phyloP scores from a whole-genome alignment of 2,113 vertebrate species.

The Synodontis membranacea region DNA sequence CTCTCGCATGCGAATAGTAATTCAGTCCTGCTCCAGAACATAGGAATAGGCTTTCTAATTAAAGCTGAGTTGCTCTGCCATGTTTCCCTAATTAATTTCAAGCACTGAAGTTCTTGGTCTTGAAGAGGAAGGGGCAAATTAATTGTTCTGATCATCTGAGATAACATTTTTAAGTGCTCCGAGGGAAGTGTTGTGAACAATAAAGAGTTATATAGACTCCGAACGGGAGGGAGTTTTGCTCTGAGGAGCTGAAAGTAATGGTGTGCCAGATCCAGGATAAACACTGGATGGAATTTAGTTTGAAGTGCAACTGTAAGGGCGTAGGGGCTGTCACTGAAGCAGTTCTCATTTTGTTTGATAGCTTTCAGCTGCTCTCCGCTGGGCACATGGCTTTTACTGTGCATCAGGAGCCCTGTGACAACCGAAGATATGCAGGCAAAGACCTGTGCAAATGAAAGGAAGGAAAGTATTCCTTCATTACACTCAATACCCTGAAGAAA shows the following conservation, averaged over 20 bases:
- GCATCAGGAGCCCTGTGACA: constrained; percentile 15
- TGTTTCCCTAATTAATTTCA: constrained; percentile 59
- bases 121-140: constrained; percentile 46
- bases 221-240: constrained; percentile 11
- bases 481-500: background rate
- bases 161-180: constrained; percentile 46
- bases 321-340: constrained; percentile 28
- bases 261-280: constrained; percentile 8
- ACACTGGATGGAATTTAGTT: constrained; percentile 24
- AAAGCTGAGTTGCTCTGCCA: constrained; percentile 51
- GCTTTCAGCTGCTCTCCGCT: constrained; percentile 45
- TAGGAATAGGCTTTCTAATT: constrained; percentile 55
- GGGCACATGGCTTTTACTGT: constrained; percentile 35
- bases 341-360: constrained; percentile 47
- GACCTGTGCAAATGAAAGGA: constrained; percentile 36
- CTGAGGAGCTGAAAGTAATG: constrained; percentile 11
- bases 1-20: constrained; percentile 45
- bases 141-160: constrained; percentile 54
- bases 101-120: constrained; percentile 52
- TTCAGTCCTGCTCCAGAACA: constrained; percentile 44
- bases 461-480: constrained; percentile 21
- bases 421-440: constrained; percentile 29
- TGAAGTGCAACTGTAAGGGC: constrained; percentile 31
- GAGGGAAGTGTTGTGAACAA: constrained; percentile 37
- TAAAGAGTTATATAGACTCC: constrained; percentile 21